A percentile compares a stretch with the other conserved stretches of the same genome.
Conservation (phyloP, 2,113 vertebrate genomes). For the Anoura caudifer region DNA sequence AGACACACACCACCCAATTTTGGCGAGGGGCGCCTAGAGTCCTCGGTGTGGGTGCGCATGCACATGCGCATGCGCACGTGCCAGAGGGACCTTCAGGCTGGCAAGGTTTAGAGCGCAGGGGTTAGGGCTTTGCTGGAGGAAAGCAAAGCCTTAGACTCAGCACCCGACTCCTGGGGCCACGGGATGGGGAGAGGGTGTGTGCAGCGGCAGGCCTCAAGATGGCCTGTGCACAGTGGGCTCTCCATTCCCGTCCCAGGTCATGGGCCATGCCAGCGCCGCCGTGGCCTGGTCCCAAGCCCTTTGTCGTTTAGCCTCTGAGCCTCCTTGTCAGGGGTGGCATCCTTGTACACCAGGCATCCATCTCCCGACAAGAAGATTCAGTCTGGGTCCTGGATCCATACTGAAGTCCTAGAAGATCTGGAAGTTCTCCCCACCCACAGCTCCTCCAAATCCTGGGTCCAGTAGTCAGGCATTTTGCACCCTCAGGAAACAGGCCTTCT, state of each 20-base stretch:
- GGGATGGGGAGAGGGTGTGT: too few relatives aligned
- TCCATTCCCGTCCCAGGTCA: not conserved
- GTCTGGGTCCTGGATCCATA: not conserved
- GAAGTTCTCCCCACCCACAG: not conserved
- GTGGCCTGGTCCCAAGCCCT: not conserved
- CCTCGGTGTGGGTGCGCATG: not conserved
- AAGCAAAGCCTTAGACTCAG: not conserved
- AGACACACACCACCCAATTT: not conserved
- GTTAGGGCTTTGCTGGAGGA: not conserved
- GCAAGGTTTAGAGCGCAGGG: accelerated
- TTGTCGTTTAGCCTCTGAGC: not conserved
- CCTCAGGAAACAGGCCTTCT: not conserved
- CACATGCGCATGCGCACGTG: too few relatives aligned
- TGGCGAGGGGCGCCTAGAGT: too few relatives aligned
- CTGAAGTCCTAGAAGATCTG: not conserved
- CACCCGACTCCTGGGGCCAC: not conserved
- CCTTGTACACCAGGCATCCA: not conserved
- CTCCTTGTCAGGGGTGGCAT: not conserved
- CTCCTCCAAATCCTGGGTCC: not conserved
- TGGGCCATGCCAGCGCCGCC: not conserved
- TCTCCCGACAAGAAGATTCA: not conserved
- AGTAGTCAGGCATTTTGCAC: not conserved
- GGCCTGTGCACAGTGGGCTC: not conserved
- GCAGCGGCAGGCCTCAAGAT: not conserved
- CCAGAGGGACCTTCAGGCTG: not conserved